phyloP scores from a whole-genome alignment of 2,797 vertebrate species.

The Onychomys arenicola region DNA sequence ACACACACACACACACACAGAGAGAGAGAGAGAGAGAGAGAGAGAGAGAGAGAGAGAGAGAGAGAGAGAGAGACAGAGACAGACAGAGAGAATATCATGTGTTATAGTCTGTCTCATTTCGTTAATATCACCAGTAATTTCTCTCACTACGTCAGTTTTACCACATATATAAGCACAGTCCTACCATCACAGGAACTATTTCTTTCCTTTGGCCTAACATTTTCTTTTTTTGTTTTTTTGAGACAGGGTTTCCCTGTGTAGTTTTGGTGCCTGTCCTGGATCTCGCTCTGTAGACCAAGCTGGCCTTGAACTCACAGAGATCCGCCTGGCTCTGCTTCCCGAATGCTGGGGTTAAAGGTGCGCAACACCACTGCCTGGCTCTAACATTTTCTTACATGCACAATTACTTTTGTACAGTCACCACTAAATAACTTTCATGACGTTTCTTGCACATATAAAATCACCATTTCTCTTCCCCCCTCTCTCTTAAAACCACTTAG shows the following conservation, averaged over 20 bases:
- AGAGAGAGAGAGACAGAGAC: neutral
- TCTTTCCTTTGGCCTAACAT: neutral
- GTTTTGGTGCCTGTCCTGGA: too few species aligned
- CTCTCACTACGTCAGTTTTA: neutral
- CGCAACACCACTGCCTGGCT: too few species aligned
- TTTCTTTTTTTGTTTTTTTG: neutral
- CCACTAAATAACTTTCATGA: neutral
- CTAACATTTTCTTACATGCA: conserved; percentile 4
- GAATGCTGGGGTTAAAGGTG: too few species aligned
- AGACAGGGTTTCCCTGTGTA: too few species aligned
- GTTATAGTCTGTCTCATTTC: neutral
- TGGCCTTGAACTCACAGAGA: too few species aligned
- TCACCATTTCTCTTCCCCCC: neutral
- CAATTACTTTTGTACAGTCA: conserved; percentile 38
- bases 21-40: neutral
- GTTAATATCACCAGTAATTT: neutral
- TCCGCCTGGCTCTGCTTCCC: too few species aligned
- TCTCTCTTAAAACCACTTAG: neutral
- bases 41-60: neutral
- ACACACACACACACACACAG: too few species aligned
- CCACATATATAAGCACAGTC: neutral
- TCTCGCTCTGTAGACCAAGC: too few species aligned
- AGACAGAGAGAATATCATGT: neutral
- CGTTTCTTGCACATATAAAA: neutral
- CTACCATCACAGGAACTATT: neutral